Evolutionary conservation across 1,140 invertebrate species (phyloP).

Genomic region (Ceratoteleas bidentatus): DNA sequence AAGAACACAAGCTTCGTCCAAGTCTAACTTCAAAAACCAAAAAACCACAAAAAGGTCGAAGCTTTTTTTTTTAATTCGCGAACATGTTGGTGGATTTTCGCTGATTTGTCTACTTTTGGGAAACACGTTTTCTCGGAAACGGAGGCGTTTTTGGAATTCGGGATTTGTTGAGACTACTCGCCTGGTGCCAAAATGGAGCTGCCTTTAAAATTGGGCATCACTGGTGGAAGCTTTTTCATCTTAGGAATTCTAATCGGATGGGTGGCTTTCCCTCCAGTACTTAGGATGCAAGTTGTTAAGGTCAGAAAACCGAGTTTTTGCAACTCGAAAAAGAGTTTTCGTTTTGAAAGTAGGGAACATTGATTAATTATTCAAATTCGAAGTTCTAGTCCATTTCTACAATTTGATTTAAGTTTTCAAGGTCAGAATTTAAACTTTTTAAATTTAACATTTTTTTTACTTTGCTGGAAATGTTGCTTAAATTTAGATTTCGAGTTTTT

Average conservation of each 20-base stretch:
- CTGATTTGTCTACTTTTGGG: neutral
- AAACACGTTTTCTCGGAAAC: neutral
- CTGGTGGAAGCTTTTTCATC: conserved; percentile 40
- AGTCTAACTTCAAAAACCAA: neutral
- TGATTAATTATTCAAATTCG: too few relatives aligned
- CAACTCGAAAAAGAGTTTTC: neutral
- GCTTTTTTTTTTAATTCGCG: neutral
- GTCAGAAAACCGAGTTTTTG: conserved; percentile 28
- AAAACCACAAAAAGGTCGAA: neutral
- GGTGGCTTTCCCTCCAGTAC: conserved; percentile 51
- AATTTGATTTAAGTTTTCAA: too few relatives aligned
- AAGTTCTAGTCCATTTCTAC: too few relatives aligned
- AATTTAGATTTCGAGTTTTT: too few relatives aligned
- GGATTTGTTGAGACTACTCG: neutral
- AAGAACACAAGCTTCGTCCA: neutral
- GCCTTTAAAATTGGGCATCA: conserved; percentile 46
- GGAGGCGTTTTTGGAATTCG: neutral
- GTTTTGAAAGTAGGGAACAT: too few relatives aligned
- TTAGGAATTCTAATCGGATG: conserved; percentile 57
- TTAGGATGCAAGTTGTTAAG: conserved; percentile 54
- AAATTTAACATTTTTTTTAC: too few relatives aligned
- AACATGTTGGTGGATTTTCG: neutral
- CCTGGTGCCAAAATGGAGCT: conserved; percentile 36
- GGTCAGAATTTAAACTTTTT: too few relatives aligned
- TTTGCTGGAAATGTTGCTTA: too few relatives aligned